A percentile compares a stretch with the other conserved stretches of the same genome.
Evolutionary conservation across 2,113 vertebrate genomes (phyloP).

Genomic region (Syngnathus scovelli): DNA sequence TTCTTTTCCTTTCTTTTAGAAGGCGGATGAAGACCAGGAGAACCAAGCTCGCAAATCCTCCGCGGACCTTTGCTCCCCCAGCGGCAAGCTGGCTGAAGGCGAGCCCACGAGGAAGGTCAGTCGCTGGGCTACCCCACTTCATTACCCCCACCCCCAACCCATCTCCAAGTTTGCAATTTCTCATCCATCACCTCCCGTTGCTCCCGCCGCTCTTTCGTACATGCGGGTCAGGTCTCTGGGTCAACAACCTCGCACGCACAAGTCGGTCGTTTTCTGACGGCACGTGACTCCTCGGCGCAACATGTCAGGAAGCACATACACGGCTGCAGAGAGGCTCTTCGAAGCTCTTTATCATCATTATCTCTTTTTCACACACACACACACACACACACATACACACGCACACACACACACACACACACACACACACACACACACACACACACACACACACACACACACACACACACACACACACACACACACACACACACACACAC

Average conservation of each 20-base stretch:
- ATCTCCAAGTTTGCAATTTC: neutral
- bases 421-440: neutral
- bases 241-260: slow-evolving; percentile 7
- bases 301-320: neutral
- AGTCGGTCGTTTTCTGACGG: neutral
- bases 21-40: slow-evolving; percentile 66
- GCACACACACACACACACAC: no score
- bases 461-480: neutral
- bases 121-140: neutral
- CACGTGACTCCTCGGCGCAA: neutral
- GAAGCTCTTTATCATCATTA: slow-evolving; percentile 43
- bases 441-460: neutral
- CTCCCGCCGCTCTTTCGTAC: slow-evolving; percentile 10
- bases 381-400: no score
- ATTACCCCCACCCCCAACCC: neutral
- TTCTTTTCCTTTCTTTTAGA: slow-evolving; percentile 45
- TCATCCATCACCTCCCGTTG: slow-evolving; percentile 13
- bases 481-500: neutral
- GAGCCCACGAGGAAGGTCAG: slow-evolving; percentile 63
- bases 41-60: slow-evolving; percentile 57
- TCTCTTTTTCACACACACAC: slow-evolving; percentile 28
- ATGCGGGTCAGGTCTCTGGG: slow-evolving; percentile 45
- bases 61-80: slow-evolving; percentile 50
- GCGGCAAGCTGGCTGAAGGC: slow-evolving; percentile 56
- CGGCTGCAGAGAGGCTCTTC: slow-evolving; percentile 15